These are phyloP conservation scores for Leptogaster cylindrica DNA, from an alignment of 2,888 invertebrate species.

Conservation along the genomic window DNA sequence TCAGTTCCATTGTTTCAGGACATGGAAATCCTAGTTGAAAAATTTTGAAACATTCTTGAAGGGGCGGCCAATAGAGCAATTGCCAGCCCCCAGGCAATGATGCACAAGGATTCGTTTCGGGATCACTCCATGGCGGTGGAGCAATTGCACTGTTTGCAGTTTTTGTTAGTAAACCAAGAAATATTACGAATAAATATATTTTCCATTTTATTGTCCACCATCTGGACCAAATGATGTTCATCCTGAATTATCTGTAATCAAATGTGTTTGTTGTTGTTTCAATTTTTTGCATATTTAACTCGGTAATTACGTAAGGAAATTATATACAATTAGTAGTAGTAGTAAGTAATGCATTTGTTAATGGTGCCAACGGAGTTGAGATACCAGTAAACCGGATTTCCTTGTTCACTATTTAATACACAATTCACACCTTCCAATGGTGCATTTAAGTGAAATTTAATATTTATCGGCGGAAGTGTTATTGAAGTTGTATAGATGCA, in stretches of 20 bases:
- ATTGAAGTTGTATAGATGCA: too few relatives aligned
- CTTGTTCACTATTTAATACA: too few relatives aligned
- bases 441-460: too few relatives aligned
- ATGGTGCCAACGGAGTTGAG: too few relatives aligned
- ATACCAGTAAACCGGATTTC: too few relatives aligned
- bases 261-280: too few relatives aligned
- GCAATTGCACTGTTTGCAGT: conserved; percentile 64
- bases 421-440: too few relatives aligned
- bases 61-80: conserved; percentile 81
- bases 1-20: conserved; percentile 82
- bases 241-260: conserved; percentile 6
- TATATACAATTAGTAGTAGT: too few relatives aligned
- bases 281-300: too few relatives aligned
- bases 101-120: conserved; percentile 81
- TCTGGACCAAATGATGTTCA: conserved; percentile 24
- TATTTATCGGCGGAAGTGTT: too few relatives aligned
- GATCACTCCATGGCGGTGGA: conserved; percentile 87
- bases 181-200: neutral
- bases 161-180: conserved; percentile 50
- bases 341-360: too few relatives aligned
- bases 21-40: conserved; percentile 84
- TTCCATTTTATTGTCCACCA: conserved; percentile 11
- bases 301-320: too few relatives aligned
- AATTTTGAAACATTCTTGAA: conserved; percentile 86
- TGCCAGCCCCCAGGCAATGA: conserved; percentile 83